Evolutionary conservation across 2,888 invertebrate genomes (phyloP), one percentile per base, ranked within the genome.

Genomic region (Nomada goodeniana): DNA sequence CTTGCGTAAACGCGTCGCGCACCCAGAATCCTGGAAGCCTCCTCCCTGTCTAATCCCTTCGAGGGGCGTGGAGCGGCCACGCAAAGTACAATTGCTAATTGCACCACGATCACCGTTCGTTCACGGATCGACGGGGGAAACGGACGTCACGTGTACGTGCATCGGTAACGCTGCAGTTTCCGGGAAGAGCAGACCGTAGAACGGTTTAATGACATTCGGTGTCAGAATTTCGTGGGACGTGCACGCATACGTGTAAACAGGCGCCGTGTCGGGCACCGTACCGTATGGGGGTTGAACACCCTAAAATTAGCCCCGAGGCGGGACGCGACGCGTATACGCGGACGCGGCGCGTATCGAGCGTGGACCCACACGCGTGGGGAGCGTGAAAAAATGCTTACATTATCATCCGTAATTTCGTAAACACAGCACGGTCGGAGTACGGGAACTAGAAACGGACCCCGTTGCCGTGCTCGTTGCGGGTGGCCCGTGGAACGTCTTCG

Each of bases 401-500:
- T 93, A 93, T 93, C 93, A 93, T 93, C 89, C 89, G 93, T 93
- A 93, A 93, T 93, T 93, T 92, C 90, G 92, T 93, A 93, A 93
- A 93, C 93, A 92, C 82, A 82, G 79, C 84, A 77, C 86, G 85
- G 85, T 36, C 5, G 80, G 86, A 85, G 82, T 76, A 60, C 84
- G 79, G 65, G 73, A 79, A 55, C 74, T 65, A 55, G 80, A 80
- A 29, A 76, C 76, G 76, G 75, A 76, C 74, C 67, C 36, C 74
- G 76, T 70, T 86, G 84, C 69, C 82, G 81, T 76, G 83, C 85
- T 84, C 92, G 87, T 91, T 91, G 92, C 92, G 93, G 92, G 93
- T 93, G 93, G 93, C 91, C 92, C 83, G 53, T 68, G 74, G 47
- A 80, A 76, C 64, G 44, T 36, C 36, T 26, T 26, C 26, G 26